Base-by-base conservation (phyloP, 2,888 invertebrate genomes). In the Cephus runcator region DNA sequence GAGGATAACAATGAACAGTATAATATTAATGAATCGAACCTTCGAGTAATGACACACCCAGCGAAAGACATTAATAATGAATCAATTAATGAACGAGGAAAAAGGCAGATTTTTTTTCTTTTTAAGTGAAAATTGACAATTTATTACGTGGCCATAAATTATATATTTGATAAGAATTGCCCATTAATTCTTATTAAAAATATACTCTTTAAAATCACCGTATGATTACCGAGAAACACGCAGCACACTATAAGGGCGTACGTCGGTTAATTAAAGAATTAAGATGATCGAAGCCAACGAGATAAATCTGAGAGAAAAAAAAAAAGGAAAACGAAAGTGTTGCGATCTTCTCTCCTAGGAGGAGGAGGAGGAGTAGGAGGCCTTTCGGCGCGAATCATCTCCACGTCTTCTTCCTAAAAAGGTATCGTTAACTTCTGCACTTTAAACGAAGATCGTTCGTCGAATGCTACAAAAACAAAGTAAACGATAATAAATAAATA, bases 391-490 rank as follows among this genome's bases (percentile, higher is more conserved):
- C 9, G 40, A 56, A 56, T 56, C 40, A 23, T 56, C 40, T 56
- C 40, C 40, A 56, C 23, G 40, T 56, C 40, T 56, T 56, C 40
- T 56, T 56, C 40, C 40, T 56, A 56, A 56, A 56, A 56, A 56
- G 15, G 23, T 56, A 56, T 56, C 40, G 40, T 56, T 56, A 56
- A 56, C 23, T 23, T 9, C 40, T 56, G 40, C 40, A 56, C 40
- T 4, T 56, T 56, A 56, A 56, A 56, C 40, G 40, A 56, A 56
- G 40, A 23, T 56, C 23, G 23, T 56, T 56, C 40, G 40, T 23
- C 23, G 15, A 56, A 83, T 84, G 82, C 78, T 82, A 79, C 75
- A 69, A 69, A 80, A 77, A 80, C 69, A 83, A 80, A 79, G 80
- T 73, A 81, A 69, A 31, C 69, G 40, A 69, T 69, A n/a, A 74